phyloP scores from a whole-genome alignment of 2,888 invertebrate species.

The Drosophila siamana region DNA sequence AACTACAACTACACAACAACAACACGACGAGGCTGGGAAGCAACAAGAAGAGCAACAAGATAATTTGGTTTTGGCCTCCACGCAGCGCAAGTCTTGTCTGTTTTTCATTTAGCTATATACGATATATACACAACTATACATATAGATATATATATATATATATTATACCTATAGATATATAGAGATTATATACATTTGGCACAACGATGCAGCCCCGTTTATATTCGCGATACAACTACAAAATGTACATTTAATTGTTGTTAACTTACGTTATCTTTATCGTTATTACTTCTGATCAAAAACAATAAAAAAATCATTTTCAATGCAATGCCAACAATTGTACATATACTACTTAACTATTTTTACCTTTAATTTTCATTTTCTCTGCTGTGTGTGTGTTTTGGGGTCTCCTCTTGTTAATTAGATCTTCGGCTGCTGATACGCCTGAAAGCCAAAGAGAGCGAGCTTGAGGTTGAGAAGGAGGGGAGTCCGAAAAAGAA shows the following conservation, averaged over 20 bases:
- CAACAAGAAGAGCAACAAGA: constrained; percentile 3
- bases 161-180: constrained; percentile 29
- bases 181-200: constrained; percentile 13
- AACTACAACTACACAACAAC: background rate
- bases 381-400: background rate
- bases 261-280: constrained; percentile 70
- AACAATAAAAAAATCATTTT: constrained; percentile 78
- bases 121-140: constrained; percentile 11
- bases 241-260: constrained; percentile 78
- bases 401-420: constrained; percentile 41
- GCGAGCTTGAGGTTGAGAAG: background rate
- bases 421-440: constrained; percentile 53
- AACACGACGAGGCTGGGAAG: background rate
- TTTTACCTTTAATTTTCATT: constrained; percentile 13
- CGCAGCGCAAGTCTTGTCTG: constrained; percentile 53
- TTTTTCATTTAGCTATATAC: constrained; percentile 44
- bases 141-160: constrained; percentile 14
- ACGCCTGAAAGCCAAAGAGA: background rate
- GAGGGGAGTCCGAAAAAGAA: background rate
- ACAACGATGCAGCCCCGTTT: constrained; percentile 31
- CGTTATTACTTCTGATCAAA: constrained; percentile 74
- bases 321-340: constrained; percentile 61
- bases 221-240: constrained; percentile 36
- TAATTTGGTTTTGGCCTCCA: constrained; percentile 61
- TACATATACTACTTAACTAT: constrained; percentile 4